phyloP scores from a whole-genome alignment of 1,140 invertebrate species.

The Eubasilissa regina region DNA sequence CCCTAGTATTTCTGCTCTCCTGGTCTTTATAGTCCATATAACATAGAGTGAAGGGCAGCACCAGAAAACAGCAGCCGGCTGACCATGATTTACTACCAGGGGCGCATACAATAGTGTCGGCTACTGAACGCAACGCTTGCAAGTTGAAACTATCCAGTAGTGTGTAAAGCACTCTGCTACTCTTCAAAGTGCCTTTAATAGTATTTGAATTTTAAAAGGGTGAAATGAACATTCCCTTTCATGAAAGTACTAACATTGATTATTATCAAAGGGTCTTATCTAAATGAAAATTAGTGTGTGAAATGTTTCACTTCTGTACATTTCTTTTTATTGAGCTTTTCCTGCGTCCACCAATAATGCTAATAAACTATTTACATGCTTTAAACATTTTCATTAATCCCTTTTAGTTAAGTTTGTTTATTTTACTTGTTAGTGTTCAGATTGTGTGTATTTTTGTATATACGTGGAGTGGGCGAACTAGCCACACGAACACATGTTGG shows the following conservation, averaged over 20 bases:
- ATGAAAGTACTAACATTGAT: no score
- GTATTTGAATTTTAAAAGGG: not conserved
- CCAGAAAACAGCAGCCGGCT: constrained; percentile 22
- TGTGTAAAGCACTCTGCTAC: not conserved
- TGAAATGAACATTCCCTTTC: no score
- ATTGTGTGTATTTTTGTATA: not conserved
- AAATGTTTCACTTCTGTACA: no score
- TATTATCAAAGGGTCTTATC: no score
- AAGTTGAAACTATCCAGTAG: not conserved
- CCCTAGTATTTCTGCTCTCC: constrained; percentile 28
- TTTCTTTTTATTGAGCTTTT: no score
- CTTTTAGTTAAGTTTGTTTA: not conserved
- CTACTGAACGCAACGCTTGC: constrained; percentile 3
- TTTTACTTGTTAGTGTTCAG: not conserved
- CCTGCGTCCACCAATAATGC: no score
- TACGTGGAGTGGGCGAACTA: not conserved
- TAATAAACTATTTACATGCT: no score
- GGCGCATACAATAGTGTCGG: not conserved
- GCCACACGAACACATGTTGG: not conserved
- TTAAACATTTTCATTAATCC: not conserved
- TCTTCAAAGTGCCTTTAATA: constrained; percentile 2
- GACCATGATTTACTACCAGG: constrained; percentile 39
- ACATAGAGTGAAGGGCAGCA: constrained; percentile 26
- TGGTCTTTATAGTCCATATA: constrained; percentile 41
- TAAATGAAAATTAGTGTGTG: no score